A percentile compares a stretch with the other conserved stretches of the same genome.
These are phyloP conservation scores for Ophthalmotilapia sp. DNA, from an alignment of 2,113 vertebrate species.

Conservation along the genomic window DNA sequence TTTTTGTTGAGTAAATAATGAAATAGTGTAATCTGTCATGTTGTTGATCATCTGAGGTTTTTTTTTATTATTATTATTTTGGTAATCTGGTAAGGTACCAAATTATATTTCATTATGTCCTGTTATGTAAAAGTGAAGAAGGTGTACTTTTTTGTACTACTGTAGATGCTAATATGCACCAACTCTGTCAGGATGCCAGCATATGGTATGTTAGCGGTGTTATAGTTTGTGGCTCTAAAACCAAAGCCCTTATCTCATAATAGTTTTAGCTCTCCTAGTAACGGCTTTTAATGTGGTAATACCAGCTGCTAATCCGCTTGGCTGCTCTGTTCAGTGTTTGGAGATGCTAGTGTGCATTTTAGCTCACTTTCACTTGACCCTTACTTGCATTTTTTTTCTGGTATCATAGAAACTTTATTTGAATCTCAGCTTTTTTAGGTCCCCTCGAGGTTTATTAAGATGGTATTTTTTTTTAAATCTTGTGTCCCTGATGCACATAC, in stretches of 20 bases:
- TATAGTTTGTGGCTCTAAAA: neutral
- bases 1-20: neutral
- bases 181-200: neutral
- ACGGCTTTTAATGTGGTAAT: neutral
- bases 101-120: neutral
- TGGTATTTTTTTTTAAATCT: neutral
- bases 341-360: neutral
- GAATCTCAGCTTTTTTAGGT: neutral
- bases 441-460: neutral
- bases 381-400: neutral
- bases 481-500: neutral
- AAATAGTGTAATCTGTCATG: neutral
- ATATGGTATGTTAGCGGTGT: fast-evolving
- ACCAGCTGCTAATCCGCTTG: neutral
- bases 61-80: neutral
- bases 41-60: fast-evolving
- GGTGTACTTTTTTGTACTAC: neutral
- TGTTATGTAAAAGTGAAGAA: neutral
- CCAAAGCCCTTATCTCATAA: neutral
- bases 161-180: neutral
- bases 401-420: neutral
- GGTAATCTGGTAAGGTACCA: neutral
- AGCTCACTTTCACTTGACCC: neutral
- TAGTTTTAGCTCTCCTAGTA: neutral
- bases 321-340: neutral